These are phyloP conservation scores for Narcine bancroftii DNA, from an alignment of 2,113 vertebrate genomes.

Conservation along the genomic window DNA sequence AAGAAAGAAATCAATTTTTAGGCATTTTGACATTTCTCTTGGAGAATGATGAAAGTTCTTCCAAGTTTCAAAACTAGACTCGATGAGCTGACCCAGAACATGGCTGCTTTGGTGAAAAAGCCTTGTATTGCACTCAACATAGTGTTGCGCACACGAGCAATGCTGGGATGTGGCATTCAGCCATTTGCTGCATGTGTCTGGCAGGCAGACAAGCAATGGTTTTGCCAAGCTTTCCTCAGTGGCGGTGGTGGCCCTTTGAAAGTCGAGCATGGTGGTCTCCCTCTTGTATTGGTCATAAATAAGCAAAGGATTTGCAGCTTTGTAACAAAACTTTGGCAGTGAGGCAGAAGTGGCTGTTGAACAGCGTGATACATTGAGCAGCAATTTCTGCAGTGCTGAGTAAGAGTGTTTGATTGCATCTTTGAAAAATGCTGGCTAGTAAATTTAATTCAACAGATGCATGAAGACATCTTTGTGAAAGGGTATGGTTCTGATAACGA, in stretches of 20 bases:
- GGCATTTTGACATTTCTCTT: neutral
- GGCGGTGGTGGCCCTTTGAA: neutral
- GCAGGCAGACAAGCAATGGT: neutral
- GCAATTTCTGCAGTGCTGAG: neutral
- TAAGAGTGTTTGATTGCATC: neutral
- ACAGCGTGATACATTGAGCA: neutral
- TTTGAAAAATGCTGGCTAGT: neutral
- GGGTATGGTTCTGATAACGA: neutral
- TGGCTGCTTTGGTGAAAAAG: neutral
- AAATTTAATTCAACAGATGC: neutral
- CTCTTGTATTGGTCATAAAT: neutral
- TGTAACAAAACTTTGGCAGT: neutral
- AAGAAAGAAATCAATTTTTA: too few species aligned
- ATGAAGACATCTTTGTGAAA: neutral
- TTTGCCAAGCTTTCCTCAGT: neutral
- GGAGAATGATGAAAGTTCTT: neutral
- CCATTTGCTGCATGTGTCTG: neutral
- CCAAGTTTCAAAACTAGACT: too few species aligned
- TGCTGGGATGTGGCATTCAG: neutral
- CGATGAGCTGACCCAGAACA: neutral
- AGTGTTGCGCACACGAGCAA: neutral
- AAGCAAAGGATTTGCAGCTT: neutral
- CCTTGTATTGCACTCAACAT: neutral
- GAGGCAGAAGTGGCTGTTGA: neutral
- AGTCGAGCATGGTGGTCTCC: slow-evolving; percentile 17